Conservation (phyloP, 2,888 invertebrate genomes). For the Lucinisca nassula region DNA sequence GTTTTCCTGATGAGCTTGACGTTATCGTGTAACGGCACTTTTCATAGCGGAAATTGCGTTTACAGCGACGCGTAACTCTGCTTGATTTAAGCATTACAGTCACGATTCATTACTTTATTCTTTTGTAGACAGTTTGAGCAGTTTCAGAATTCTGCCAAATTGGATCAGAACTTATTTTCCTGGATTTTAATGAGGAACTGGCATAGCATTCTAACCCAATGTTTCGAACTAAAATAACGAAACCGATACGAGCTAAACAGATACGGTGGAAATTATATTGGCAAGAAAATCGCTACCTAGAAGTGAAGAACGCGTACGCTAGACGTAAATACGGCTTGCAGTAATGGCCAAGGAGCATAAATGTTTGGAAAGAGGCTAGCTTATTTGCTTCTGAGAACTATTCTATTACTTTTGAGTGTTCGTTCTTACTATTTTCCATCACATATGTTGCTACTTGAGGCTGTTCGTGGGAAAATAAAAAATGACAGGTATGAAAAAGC, state of each 20-base stretch:
- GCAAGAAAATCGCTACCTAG: not conserved
- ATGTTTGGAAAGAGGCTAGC: not conserved
- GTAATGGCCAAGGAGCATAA: not conserved
- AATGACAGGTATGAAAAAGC: too few relatives aligned
- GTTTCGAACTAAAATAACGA: not conserved
- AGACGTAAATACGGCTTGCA: not conserved
- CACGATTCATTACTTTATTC: too few relatives aligned
- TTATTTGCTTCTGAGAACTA: not conserved
- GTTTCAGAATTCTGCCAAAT: too few relatives aligned
- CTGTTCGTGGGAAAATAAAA: not conserved
- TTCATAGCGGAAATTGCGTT: too few relatives aligned
- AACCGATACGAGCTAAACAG: not conserved
- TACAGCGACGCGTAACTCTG: too few relatives aligned
- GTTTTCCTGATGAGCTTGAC: too few relatives aligned
- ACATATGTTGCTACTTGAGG: not conserved
- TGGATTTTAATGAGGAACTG: conserved; percentile 11
- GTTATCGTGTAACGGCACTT: too few relatives aligned
- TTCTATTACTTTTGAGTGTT: conserved; percentile 10
- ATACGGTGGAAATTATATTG: conserved; percentile 4
- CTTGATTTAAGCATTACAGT: too few relatives aligned
- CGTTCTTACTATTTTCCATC: not conserved
- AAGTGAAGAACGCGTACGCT: not conserved
- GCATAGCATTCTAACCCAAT: not conserved
- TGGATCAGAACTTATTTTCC: too few relatives aligned
- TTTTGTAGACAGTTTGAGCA: too few relatives aligned